Conservation (phyloP, 2,888 invertebrate genomes). For the Gisinianus flammeolus region DNA sequence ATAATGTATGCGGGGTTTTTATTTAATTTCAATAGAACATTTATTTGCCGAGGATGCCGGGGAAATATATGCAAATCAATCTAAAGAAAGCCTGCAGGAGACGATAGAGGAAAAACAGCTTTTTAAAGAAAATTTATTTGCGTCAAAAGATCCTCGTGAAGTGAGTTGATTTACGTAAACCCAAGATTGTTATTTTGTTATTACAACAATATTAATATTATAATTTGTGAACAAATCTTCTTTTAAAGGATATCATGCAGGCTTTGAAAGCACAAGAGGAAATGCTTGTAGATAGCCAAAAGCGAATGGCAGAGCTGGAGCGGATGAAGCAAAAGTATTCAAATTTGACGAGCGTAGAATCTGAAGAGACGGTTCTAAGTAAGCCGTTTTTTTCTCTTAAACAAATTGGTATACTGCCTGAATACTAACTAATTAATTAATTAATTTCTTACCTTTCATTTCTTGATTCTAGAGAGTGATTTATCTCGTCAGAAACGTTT, state of each 20-base stretch:
- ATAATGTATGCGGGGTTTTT: too few relatives aligned
- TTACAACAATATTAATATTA: too few relatives aligned
- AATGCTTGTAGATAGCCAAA: neutral
- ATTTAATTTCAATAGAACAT: too few relatives aligned
- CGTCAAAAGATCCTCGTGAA: neutral
- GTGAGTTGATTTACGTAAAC: neutral
- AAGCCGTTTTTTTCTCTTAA: neutral
- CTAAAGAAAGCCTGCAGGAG: neutral
- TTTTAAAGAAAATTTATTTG: neutral
- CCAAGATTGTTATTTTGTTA: too few relatives aligned
- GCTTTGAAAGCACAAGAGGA: slow-evolving; percentile 1
- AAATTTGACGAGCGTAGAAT: neutral
- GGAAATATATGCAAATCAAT: neutral
- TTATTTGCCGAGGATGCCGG: too few relatives aligned
- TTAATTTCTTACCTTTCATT: neutral
- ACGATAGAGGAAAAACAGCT: neutral
- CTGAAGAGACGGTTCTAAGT: neutral
- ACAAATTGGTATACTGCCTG: neutral
- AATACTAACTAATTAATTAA: neutral
- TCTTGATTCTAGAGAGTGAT: neutral
- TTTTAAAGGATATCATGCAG: neutral
- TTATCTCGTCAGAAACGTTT: neutral
- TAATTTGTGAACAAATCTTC: too few relatives aligned
- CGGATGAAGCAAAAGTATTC: neutral
- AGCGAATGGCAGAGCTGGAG: neutral